Evolutionary conservation across 2,888 invertebrate species (phyloP), one percentile per base, ranked within the genome.

Genomic region (Cotesia congregata): DNA sequence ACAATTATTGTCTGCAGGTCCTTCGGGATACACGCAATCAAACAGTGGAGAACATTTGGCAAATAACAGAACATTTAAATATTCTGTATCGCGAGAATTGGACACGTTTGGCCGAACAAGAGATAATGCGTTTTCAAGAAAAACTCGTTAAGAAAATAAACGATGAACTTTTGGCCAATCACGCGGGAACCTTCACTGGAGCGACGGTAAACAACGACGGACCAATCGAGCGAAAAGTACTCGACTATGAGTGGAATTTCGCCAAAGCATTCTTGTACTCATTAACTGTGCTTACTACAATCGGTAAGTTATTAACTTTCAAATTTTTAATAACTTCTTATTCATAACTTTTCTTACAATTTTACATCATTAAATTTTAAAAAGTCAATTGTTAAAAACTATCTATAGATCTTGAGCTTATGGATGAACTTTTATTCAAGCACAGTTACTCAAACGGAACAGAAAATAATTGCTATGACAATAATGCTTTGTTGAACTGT

Each of bases 221-320:
- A 74, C 84, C 84, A 76, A 86, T 83, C 20, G 88, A 87, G 50
- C 84, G 86, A 64, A 86, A 85, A 69, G 79, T 83, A 39, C 85
- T 85, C 30, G 93, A 94, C 83, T 93, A 94, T 88, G 95, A 96
- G 89, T 96, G 96, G 96, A 96, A 95, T 89, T 94, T 96, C 89
- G 95, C 96, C 75, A 93, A 95, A 86, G 96, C 98, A 74, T 98
- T 98, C 91, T 93, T 98, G 84, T 98, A 98, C 90, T 97, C 97
- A 30, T 92, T 98, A 83, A 98, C 98, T 60, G 97, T 98, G 81
- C 92, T 98, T 84, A 98, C 97, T 71, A 98, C 96, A 79, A 95
- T 96, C 88, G 96, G 96, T 96, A 90, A 94, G 94, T 91, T 80
- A 67, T 68, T 65, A 59, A 67, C 30, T 67, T 38, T 68, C 30